These are phyloP conservation scores for Calycopis cecrops DNA, from an alignment of 1,140 invertebrate species.

Conservation along the genomic window DNA sequence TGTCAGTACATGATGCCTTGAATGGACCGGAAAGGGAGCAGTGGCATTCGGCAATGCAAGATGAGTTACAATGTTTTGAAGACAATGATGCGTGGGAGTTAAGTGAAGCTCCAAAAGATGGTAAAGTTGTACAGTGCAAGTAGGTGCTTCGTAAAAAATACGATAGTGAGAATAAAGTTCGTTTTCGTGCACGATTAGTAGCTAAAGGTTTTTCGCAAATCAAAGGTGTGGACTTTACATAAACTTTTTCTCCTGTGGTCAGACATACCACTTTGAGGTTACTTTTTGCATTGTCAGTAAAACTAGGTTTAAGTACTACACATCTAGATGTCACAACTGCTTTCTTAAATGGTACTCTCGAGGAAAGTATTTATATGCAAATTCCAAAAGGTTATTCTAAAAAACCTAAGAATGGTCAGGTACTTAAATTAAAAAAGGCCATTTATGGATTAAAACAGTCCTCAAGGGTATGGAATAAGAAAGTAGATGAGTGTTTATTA, in stretches of 20 bases:
- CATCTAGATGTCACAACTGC: slow-evolving; percentile 1
- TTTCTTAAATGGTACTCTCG: not conserved
- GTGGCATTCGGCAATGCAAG: slow-evolving; percentile 2
- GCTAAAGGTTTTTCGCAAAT: no score
- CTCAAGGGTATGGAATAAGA: no score
- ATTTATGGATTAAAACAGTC: not conserved
- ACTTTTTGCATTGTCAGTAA: not conserved
- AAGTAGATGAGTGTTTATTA: no score
- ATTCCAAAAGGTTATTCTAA: not conserved
- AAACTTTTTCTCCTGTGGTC: slow-evolving; percentile 2
- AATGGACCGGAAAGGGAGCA: slow-evolving; percentile 12
- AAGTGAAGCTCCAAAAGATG: not conserved
- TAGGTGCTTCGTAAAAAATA: slow-evolving; percentile 18
- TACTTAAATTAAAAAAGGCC: not conserved
- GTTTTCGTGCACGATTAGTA: no score
- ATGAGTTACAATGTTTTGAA: slow-evolving; percentile 8
- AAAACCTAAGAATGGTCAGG: not conserved
- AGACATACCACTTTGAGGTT: not conserved
- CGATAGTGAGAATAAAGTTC: no score
- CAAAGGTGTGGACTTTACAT: not conserved
- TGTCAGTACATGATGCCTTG: no score
- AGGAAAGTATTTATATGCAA: not conserved
- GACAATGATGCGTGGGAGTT: slow-evolving; percentile 18
- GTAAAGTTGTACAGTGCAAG: slow-evolving; percentile 14
- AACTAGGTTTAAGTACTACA: not conserved